Percentiles rank a stretch among this genome's conserved stretches.
Conservation (phyloP, 2,888 invertebrate genomes). For the Pandemis corylana region DNA sequence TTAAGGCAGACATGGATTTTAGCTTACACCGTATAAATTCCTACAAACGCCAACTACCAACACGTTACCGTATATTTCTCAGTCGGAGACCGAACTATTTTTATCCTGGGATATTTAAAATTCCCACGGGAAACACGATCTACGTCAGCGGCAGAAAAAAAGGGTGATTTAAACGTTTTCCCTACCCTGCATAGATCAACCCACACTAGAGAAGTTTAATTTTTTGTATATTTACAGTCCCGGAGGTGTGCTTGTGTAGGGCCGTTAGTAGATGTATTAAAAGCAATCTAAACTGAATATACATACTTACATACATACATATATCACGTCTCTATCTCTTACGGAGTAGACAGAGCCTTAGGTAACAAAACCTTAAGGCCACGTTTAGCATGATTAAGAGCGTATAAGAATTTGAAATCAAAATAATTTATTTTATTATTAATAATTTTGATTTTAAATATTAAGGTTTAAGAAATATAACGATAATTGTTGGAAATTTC, state of each 20-base stretch:
- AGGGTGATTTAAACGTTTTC: slow-evolving; percentile 4
- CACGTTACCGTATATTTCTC: background rate
- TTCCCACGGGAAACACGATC: slow-evolving; percentile 1
- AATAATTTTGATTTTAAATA: too few species aligned
- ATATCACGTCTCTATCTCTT: too few species aligned
- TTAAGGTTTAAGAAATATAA: too few species aligned
- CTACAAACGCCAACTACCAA: background rate
- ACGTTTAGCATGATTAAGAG: too few species aligned
- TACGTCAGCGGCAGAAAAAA: slow-evolving; percentile 10
- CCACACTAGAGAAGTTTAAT: background rate
- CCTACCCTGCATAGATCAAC: background rate
- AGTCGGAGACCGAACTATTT: background rate
- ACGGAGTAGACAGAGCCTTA: too few species aligned
- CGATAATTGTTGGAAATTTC: too few species aligned
- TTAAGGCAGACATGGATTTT: too few species aligned
- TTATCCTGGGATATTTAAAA: slow-evolving; percentile 7
- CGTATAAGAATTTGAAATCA: too few species aligned
- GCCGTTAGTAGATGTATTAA: background rate
- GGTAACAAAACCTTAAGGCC: too few species aligned
- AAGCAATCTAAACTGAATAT: background rate
- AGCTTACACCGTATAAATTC: too few species aligned
- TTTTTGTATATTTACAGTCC: background rate
- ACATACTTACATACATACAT: too few species aligned
- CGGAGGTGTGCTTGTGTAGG: background rate
- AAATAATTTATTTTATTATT: too few species aligned